These are phyloP conservation scores for Cephus nigrinus DNA, from an alignment of 2,888 invertebrate species.

Conservation along the genomic window DNA sequence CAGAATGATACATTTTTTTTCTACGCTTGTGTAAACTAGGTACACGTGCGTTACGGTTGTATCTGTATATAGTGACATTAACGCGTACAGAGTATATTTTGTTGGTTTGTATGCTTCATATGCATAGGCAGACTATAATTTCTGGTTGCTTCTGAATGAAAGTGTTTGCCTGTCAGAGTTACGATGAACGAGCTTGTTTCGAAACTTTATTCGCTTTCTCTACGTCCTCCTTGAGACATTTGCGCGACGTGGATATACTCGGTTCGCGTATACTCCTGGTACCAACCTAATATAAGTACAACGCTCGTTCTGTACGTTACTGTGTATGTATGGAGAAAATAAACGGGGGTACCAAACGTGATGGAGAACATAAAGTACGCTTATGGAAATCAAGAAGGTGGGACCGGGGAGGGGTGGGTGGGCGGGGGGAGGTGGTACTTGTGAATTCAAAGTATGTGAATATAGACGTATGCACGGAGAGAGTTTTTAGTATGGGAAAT, in stretches of 20 bases:
- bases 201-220: not conserved
- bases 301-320: not conserved
- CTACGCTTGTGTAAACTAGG: not conserved
- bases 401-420: too few species aligned
- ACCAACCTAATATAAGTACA: not conserved
- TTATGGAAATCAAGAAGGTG: not conserved
- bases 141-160: not conserved
- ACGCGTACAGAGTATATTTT: not conserved
- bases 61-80: not conserved
- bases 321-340: not conserved
- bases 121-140: not conserved
- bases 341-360: not conserved
- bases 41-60: not conserved
- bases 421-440: not conserved
- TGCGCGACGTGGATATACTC: not conserved
- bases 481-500: not conserved
- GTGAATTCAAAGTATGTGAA: not conserved
- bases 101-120: not conserved
- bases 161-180: not conserved
- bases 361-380: not conserved
- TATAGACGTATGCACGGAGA: not conserved
- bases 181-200: not conserved
- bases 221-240: not conserved
- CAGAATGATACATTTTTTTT: not conserved
- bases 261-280: not conserved